Conservation (phyloP, 1,140 invertebrate genomes). For the Matsumurasca onukii region DNA sequence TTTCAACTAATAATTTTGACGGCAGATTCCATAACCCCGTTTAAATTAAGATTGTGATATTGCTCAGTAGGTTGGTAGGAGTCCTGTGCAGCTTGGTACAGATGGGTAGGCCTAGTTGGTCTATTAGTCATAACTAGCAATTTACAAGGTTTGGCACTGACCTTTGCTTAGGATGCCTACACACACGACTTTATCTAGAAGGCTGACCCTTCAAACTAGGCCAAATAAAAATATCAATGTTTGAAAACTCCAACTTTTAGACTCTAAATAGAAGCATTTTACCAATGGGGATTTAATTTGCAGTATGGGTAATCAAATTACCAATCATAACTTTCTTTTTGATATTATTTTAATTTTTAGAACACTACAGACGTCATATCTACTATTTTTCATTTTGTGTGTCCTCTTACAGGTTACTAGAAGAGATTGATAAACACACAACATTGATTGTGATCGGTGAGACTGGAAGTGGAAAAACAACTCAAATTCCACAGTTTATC, state of each 20-base stretch:
- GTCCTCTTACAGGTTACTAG: conserved; percentile 51
- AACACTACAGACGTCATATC: background rate
- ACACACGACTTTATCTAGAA: too few relatives aligned
- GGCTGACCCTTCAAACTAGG: too few relatives aligned
- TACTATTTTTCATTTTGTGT: background rate
- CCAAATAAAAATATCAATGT: too few relatives aligned
- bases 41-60: background rate
- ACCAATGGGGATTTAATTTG: background rate
- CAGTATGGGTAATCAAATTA: background rate
- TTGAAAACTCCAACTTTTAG: too few relatives aligned
- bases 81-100: background rate
- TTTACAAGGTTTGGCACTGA: too few relatives aligned
- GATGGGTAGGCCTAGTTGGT: background rate
- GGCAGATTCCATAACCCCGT: background rate
- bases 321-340: background rate
- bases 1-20: background rate
- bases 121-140: too few relatives aligned
- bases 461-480: conserved; percentile 89
- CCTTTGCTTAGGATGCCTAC: too few relatives aligned
- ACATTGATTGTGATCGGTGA: conserved; percentile 83
- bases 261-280: background rate
- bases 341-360: background rate
- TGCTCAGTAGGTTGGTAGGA: background rate
- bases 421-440: conserved; percentile 55
- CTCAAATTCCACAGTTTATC: conserved; percentile 84